These are phyloP conservation scores for Hapalemur alaotrensis DNA, from an alignment of 2,797 vertebrate species.

Conservation along the genomic window DNA sequence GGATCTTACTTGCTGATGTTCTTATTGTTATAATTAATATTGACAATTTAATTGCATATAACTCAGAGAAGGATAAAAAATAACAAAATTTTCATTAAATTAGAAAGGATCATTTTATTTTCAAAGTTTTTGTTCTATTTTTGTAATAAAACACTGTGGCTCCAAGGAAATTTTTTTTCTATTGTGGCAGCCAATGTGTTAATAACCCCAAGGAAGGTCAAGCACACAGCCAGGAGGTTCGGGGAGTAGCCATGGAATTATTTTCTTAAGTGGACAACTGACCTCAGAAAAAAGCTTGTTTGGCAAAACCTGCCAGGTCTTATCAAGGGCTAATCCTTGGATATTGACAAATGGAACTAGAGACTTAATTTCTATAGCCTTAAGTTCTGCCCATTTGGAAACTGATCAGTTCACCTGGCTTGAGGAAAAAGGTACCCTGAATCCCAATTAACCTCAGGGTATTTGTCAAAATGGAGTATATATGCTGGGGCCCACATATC, in stretches of 20 bases:
- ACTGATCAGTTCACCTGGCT: neutral
- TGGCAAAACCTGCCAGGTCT: neutral
- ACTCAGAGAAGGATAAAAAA: too few species aligned
- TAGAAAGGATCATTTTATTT: too few species aligned
- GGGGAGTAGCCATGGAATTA: neutral
- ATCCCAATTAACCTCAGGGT: neutral
- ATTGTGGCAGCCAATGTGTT: too few species aligned
- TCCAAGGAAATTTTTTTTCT: too few species aligned
- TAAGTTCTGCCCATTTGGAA: neutral
- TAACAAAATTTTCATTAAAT: too few species aligned
- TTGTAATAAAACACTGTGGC: too few species aligned
- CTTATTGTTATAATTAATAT: too few species aligned
- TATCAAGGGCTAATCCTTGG: neutral
- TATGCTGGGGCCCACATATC: neutral
- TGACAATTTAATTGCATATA: too few species aligned
- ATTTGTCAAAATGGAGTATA: slow-evolving; percentile 2
- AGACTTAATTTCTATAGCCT: neutral
- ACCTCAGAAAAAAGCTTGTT: neutral
- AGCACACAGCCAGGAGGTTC: neutral
- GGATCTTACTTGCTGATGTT: too few species aligned
- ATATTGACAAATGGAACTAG: neutral
- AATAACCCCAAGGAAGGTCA: neutral
- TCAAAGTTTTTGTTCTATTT: too few species aligned
- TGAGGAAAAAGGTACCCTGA: neutral
- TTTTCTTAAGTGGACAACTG: slow-evolving; percentile 10